Percentiles rank a stretch among this genome's conserved stretches.
phyloP scores from a whole-genome alignment of 2,888 invertebrate genomes.

The Polydrusus pterygomalis region DNA sequence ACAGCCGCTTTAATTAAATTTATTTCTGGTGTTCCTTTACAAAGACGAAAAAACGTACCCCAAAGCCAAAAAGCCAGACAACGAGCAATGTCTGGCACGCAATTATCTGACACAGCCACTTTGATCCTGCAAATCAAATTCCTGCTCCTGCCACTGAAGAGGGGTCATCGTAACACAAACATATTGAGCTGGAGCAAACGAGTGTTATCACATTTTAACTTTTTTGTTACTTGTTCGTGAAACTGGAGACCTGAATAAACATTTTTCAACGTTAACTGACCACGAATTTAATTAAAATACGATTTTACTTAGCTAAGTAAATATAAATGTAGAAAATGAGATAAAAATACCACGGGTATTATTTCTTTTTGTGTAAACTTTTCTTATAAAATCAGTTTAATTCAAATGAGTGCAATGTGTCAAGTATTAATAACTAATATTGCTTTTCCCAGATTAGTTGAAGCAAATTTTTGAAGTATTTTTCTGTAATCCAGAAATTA shows the following conservation, averaged over 20 bases:
- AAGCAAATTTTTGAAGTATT: too few species aligned
- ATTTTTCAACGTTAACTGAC: slow-evolving; percentile 39
- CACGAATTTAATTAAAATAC: slow-evolving; percentile 22
- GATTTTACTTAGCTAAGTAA: not conserved
- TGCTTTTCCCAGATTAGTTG: too few species aligned
- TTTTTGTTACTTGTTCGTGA: slow-evolving; percentile 38
- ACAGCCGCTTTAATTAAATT: slow-evolving; percentile 16
- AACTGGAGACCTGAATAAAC: slow-evolving; percentile 40
- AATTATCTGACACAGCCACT: slow-evolving; percentile 36
- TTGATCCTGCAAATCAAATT: slow-evolving; percentile 49
- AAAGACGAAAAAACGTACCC: slow-evolving; percentile 28
- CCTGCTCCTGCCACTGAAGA: slow-evolving; percentile 38
- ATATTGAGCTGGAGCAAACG: slow-evolving; percentile 37
- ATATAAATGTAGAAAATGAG: slow-evolving; percentile 1
- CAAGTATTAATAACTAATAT: too few species aligned
- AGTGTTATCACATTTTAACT: slow-evolving; percentile 42
- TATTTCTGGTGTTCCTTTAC: slow-evolving; percentile 14
- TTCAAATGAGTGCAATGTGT: too few species aligned
- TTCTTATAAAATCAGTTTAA: too few species aligned
- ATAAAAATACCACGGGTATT: not conserved
- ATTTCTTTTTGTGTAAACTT: not conserved
- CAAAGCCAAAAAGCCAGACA: slow-evolving; percentile 36
- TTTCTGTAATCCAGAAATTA: too few species aligned
- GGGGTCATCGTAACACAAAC: slow-evolving; percentile 43
- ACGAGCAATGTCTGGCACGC: slow-evolving; percentile 33